These are phyloP conservation scores for Lithobates pipiens DNA, from an alignment of 2,797 vertebrate species.

Conservation along the genomic window DNA sequence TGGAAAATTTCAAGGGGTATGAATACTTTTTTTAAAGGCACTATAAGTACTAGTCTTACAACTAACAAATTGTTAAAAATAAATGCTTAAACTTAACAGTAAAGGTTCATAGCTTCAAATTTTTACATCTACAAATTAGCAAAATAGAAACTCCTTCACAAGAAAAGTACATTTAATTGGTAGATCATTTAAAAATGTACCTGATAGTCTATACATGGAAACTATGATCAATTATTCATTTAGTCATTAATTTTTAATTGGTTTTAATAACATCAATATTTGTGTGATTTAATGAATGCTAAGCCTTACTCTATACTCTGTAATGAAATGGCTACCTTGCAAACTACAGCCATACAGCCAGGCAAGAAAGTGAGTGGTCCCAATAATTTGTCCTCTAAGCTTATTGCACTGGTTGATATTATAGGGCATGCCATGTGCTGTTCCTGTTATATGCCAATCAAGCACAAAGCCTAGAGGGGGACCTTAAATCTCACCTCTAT, in stretches of 20 bases:
- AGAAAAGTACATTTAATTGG: neutral
- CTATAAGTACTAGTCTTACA: neutral
- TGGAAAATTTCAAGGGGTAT: too few relatives aligned
- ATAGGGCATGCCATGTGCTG: neutral
- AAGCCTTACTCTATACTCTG: neutral
- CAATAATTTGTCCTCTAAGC: conserved; percentile 56
- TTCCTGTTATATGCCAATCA: conserved; percentile 20
- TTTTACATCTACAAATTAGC: neutral
- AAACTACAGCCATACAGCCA: conserved; percentile 81
- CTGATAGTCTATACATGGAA: too few relatives aligned
- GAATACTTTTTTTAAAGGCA: too few relatives aligned
- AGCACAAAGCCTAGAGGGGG: conserved; percentile 36
- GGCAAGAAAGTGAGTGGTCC: conserved; percentile 41
- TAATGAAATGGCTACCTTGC: conserved; percentile 80
- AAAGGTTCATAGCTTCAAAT: neutral
- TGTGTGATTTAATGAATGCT: neutral
- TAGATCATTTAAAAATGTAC: neutral
- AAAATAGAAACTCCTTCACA: neutral
- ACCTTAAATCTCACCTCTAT: conserved; percentile 25
- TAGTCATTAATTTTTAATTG: too few relatives aligned
- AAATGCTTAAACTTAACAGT: neutral
- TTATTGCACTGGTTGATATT: conserved; percentile 56
- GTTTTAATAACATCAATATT: neutral
- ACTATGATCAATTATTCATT: too few relatives aligned
- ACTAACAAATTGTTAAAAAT: neutral